Evolutionary conservation across 92 coral and sea anemone genomes (phyloP), one percentile per base, ranked within the genome.

Genomic region (Virgularia gustaviana): DNA sequence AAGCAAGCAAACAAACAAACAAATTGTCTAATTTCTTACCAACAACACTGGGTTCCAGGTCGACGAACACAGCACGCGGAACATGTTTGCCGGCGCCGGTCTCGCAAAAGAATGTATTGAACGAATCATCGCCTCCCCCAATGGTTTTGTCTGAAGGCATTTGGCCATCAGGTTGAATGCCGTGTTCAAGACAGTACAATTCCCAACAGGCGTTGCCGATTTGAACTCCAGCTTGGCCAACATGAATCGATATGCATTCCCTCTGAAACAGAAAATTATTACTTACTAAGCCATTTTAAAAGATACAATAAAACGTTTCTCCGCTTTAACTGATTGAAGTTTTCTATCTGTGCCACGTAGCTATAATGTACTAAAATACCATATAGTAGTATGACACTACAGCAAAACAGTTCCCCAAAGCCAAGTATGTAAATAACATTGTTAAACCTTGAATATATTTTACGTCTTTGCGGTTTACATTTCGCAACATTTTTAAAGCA

Each of bases 161-260:
- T 38, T 86, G 90, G 20, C 96, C 96, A 70, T 89, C 96, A 1
- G 96, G 96, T 44, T 86, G 90, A 57, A 89, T 89, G 25, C 96
- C 96, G 30, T 89, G 96, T 66, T 89, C 96, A 55, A 89, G 78
- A 44, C 96, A 89, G 83, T 86, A 89, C 82, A 89, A 33, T 78
- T 89, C 96, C 96, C 96, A 89, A 57, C 96, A 89, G 11, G 90
- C 86, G 42, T 86, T 89, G 38, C 96, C 96, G 29, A 88, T 88
- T 57, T 88, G 96, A 18, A 87, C 86, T 31, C 96, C 96, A 8
- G 96, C 96, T 71, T 89, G 96, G 43, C 96, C 96, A 24, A 89
- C 83, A 37, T 89, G 96, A 34, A 80, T 22, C 33, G 74, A 67
- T 67, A 67, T 28, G 34, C 74, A 67, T 45, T 67, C 74, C 54